Conservation (phyloP, 2,797 vertebrate genomes). For the Choloepus didactylus region DNA sequence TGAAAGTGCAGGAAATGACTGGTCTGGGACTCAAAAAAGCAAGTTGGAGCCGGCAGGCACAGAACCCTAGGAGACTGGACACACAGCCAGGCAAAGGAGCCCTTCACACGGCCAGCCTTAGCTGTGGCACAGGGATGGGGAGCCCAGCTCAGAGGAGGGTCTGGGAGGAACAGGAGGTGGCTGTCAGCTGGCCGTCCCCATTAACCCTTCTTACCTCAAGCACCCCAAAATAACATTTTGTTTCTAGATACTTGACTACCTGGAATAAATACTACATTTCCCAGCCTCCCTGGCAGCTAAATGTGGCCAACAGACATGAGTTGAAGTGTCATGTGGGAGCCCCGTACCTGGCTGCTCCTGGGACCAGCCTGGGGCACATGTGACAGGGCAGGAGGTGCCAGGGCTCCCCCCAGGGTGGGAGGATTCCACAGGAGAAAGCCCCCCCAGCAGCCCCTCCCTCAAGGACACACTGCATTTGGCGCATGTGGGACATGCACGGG, state of each 20-base stretch:
- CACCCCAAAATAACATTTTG: background rate
- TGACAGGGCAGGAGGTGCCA: background rate
- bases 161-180: too few relatives aligned
- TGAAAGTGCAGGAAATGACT: background rate
- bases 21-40: background rate
- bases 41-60: background rate
- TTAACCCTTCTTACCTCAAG: background rate
- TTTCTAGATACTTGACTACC: background rate
- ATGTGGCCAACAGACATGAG: background rate
- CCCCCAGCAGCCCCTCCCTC: too few relatives aligned
- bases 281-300: background rate
- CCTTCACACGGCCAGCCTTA: background rate
- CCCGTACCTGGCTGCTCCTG: background rate
- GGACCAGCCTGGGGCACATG: background rate
- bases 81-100: accelerated
- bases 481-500: background rate
- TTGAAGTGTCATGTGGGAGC: background rate
- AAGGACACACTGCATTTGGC: background rate
- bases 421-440: background rate
- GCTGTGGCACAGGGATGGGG: background rate
- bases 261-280: background rate
- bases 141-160: too few relatives aligned
- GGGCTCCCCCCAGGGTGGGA: background rate
- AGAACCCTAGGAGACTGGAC: accelerated
- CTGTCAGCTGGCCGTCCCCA: background rate